Conservation (phyloP, 2,888 invertebrate genomes). For the Neria commutata region DNA sequence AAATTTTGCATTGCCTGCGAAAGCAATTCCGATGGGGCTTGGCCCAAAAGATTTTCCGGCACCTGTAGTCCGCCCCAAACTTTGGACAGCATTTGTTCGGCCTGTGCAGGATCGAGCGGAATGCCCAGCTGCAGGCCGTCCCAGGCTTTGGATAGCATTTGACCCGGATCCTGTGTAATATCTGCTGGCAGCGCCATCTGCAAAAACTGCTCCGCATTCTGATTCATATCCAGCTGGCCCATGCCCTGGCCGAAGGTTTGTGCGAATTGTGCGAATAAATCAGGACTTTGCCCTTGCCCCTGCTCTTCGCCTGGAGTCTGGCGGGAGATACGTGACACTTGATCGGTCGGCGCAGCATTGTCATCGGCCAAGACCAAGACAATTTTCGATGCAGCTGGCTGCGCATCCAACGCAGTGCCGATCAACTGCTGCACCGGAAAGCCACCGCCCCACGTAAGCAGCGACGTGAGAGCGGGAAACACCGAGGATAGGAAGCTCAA, state of each 20-base stretch:
- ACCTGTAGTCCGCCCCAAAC: no score
- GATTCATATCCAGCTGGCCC: constrained; percentile 1
- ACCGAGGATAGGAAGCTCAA: constrained; percentile 32
- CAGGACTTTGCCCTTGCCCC: constrained; percentile 22
- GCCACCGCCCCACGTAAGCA: constrained; percentile 40
- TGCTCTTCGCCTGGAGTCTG: constrained; percentile 20
- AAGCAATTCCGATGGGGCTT: no score
- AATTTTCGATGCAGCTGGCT: constrained; percentile 44
- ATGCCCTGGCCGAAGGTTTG: constrained; percentile 6
- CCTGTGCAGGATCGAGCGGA: not conserved
- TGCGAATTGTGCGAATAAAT: not conserved
- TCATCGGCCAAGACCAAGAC: constrained; percentile 52
- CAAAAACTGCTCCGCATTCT: constrained; percentile 1
- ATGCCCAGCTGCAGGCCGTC: not conserved
- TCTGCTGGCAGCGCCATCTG: not conserved
- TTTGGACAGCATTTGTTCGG: constrained; percentile 5
- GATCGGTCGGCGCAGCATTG: no score
- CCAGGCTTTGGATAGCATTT: constrained; percentile 6
- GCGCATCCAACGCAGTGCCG: constrained; percentile 33
- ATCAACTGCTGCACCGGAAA: constrained; percentile 38
- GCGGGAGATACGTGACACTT: no score
- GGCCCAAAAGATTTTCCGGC: no score
- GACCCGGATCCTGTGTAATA: constrained; percentile 9
- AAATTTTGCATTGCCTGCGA: constrained; percentile 5
- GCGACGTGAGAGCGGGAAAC: constrained; percentile 44